These are phyloP conservation scores for Mercenaria mercenaria DNA, from an alignment of 1,140 invertebrate genomes.

Conservation along the genomic window DNA sequence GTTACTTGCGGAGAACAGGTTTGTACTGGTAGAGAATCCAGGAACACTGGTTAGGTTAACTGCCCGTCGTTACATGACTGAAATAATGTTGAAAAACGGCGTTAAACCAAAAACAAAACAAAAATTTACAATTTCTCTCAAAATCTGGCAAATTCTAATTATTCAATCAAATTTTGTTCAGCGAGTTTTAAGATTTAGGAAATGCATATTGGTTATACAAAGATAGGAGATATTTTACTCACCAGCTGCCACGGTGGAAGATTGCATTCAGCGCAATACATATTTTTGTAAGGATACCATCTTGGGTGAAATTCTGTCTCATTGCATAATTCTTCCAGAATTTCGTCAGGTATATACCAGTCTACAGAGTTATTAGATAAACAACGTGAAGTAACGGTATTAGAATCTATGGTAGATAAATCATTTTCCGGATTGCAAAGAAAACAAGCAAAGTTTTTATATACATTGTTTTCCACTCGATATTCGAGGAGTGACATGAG, in stretches of 20 bases:
- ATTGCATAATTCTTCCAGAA: background rate
- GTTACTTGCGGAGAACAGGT: too few relatives aligned
- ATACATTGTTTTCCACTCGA: background rate
- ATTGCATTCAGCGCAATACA: conserved; percentile 17
- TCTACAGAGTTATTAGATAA: background rate
- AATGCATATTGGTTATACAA: too few relatives aligned
- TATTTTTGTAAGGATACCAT: background rate
- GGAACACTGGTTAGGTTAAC: too few relatives aligned
- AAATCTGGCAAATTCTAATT: too few relatives aligned
- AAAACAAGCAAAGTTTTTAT: conserved; percentile 8
- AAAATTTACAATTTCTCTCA: too few relatives aligned
- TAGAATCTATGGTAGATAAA: background rate
- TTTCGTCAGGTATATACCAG: background rate
- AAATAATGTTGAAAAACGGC: too few relatives aligned
- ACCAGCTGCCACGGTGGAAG: background rate
- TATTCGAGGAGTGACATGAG: background rate
- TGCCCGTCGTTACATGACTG: too few relatives aligned
- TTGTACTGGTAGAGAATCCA: too few relatives aligned
- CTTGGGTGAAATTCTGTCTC: background rate
- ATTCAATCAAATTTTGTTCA: too few relatives aligned
- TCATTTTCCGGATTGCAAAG: background rate
- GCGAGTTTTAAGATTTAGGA: too few relatives aligned
- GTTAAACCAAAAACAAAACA: too few relatives aligned
- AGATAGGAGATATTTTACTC: too few relatives aligned
- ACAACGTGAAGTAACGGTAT: background rate